Evolutionary conservation across 2,888 invertebrate species (phyloP).

Genomic region (Hartigia nigra): DNA sequence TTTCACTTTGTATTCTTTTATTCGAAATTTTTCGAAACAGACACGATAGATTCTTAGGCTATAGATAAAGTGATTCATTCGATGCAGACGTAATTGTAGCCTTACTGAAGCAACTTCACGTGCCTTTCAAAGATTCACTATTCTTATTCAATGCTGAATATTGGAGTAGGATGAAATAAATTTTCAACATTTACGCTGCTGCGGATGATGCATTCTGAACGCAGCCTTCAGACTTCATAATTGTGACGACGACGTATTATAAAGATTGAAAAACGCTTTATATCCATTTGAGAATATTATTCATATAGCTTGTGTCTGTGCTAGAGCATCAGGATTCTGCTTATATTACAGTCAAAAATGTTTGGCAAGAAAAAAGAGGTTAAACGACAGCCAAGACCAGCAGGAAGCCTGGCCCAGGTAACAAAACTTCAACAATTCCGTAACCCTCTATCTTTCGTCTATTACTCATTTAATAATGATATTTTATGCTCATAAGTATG

Average conservation of each 20-base stretch:
- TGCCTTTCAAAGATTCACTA: background rate
- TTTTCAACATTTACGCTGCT: background rate
- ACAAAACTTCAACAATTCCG: conserved; percentile 11
- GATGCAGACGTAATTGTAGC: background rate
- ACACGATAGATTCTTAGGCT: background rate
- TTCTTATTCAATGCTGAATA: background rate
- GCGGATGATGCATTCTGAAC: background rate
- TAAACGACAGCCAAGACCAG: conserved; percentile 45
- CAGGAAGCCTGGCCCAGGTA: conserved; percentile 57
- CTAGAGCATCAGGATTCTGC: background rate
- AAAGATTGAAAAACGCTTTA: background rate
- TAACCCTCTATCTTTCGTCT: conserved; percentile 7
- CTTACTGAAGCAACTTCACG: background rate
- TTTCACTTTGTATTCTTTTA: background rate
- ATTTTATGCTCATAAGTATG: conserved; percentile 70
- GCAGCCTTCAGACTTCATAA: background rate
- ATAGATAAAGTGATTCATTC: background rate
- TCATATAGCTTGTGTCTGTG: background rate
- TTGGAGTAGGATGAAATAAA: background rate
- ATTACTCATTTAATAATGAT: conserved; percentile 7
- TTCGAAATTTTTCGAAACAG: background rate
- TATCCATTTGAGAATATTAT: background rate
- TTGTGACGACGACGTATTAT: background rate
- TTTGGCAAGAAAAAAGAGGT: conserved; percentile 57
- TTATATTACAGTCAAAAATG: conserved; percentile 35